A percentile compares a stretch with the other conserved stretches of the same genome.
Conservation (phyloP, 2,888 invertebrate species). For the Cordilura impudica region DNA sequence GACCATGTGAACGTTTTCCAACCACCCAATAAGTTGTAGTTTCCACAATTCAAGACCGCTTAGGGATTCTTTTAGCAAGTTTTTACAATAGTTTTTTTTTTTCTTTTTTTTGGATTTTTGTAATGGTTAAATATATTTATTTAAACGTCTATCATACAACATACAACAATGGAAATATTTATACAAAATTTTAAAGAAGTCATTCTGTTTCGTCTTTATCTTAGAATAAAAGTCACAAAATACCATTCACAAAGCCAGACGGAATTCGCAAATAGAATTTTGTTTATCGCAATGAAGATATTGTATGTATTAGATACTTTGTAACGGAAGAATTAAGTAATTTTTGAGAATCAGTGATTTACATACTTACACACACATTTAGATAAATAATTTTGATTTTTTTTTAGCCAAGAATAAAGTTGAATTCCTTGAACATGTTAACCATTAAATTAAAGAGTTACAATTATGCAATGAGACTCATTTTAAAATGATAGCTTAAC, state of each 20-base stretch:
- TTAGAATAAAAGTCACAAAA: neutral
- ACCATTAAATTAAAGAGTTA: too few species aligned
- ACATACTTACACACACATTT: neutral
- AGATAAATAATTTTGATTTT: too few species aligned
- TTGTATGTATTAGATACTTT: too few species aligned
- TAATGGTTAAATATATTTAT: conserved; percentile 7
- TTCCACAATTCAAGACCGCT: neutral
- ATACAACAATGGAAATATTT: neutral
- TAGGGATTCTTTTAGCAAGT: neutral
- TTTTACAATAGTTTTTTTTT: conserved; percentile 11
- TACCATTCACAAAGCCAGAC: neutral
- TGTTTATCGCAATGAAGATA: neutral
- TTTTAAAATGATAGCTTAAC: too few species aligned
- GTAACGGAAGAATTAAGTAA: too few species aligned
- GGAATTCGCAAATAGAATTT: neutral
- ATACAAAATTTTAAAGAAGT: neutral
- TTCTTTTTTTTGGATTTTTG: conserved; percentile 2
- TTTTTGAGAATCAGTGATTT: too few species aligned
- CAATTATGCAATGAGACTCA: too few species aligned
- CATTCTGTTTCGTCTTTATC: neutral
- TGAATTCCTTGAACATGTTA: too few species aligned
- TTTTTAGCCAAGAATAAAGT: too few species aligned
- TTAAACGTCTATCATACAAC: conserved; percentile 14
- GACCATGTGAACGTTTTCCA: too few species aligned
- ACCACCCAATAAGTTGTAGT: neutral